These are phyloP conservation scores for Campoletis raptor DNA, from an alignment of 2,888 invertebrate species.

Conservation along the genomic window DNA sequence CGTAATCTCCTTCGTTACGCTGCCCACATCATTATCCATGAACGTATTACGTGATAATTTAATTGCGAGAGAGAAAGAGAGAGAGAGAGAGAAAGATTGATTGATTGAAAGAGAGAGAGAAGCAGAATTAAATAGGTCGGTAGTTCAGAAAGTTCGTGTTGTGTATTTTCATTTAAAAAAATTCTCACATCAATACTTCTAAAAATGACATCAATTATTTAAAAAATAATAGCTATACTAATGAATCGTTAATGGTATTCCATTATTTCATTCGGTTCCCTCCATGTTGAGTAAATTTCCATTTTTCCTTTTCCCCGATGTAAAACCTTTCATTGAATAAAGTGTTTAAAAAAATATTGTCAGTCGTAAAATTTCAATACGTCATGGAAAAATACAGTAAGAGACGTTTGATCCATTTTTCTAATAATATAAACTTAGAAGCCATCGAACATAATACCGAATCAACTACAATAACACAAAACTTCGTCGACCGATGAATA, in stretches of 20 bases:
- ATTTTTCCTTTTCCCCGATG: no score
- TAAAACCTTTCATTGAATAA: no score
- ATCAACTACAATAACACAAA: no score
- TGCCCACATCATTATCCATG: conserved; percentile 13
- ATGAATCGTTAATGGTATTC: neutral
- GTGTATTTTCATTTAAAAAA: neutral
- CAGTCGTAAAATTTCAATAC: no score
- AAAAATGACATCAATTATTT: neutral
- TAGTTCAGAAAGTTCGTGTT: neutral
- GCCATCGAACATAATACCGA: no score
- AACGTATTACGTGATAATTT: conserved; percentile 23
- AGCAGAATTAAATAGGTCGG: neutral
- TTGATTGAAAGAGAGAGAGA: neutral
- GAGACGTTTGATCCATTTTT: no score
- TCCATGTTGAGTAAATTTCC: no score
- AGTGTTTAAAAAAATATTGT: no score
- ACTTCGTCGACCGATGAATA: no score
- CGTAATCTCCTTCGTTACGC: conserved; percentile 20
- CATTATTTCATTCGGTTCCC: no score
- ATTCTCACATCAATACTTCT: neutral
- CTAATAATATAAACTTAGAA: no score
- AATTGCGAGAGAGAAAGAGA: neutral
- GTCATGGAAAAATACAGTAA: no score
- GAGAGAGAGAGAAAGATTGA: neutral
- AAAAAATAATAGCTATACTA: neutral